Base-by-base conservation (phyloP, 2,797 vertebrate genomes). In the Micrastur ruficollis region DNA sequence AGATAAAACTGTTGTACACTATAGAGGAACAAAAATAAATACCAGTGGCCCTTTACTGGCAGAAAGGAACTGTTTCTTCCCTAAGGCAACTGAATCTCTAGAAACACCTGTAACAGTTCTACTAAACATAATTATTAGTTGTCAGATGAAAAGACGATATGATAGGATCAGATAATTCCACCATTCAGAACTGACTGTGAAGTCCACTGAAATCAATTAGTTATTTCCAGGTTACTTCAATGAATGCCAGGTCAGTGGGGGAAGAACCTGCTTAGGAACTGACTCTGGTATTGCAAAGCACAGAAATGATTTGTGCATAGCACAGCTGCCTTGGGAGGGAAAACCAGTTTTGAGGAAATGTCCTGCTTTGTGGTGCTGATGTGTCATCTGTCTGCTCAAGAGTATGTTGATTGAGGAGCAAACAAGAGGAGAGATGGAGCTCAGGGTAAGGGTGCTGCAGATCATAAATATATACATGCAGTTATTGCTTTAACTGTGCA, bases 41-140 rank as follows among this genome's bases (percentile, higher is more conserved):
- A 88, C 46, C 31, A 65, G 56, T 20, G 59, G 32, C 65, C 22
- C 31, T 52, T 52, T 81, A 49, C 40, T 70, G 31, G 16, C 21
- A 20, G 59, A 84, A 76, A 6, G 36, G 29, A 70, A 58, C 40
- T 63, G 8, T 46, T 74, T 68, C 46, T 86, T 81, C 74, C 81
- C 40, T 32, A 10, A 81, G 65, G 89, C 89, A 84, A 62, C 67
- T 34, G 29, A 95, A 56, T 52, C 55, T 94, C 31, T 94, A 53
- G 49, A 94, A 96, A 92, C 81, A 95, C 92, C 89, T 93, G 81
- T 94, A 61, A 80, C 32, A 92, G 40, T 71, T 70, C 55, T 81
- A 59, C 52, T 82, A 42, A 84, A 85, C 34, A n/a, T 89, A 87
- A 72, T 79, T 82, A 76, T 11, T 11, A 58, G 56, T 6, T 92